phyloP scores from a whole-genome alignment of 2,888 invertebrate genomes.

The Caenorhabditis panamensis region DNA sequence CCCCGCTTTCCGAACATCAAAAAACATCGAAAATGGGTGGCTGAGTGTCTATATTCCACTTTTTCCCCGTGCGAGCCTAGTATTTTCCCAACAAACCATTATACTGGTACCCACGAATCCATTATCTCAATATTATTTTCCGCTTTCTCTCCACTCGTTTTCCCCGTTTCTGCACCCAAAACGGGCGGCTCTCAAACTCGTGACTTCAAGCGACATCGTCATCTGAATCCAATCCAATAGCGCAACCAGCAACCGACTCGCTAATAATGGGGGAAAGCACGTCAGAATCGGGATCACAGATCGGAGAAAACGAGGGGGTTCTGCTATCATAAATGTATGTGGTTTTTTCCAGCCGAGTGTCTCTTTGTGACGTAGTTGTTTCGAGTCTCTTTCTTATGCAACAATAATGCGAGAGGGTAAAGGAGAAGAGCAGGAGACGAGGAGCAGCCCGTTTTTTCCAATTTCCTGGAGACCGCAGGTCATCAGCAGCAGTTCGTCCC shows the following conservation, averaged over 20 bases:
- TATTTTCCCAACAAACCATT: slow-evolving; percentile 1
- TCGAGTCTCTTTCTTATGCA: slow-evolving; percentile 40
- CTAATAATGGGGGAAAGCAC: background rate
- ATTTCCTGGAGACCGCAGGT: slow-evolving; percentile 42
- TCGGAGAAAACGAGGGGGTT: background rate
- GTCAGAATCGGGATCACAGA: background rate
- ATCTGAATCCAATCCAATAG: slow-evolving; percentile 30
- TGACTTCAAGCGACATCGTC: slow-evolving; percentile 16
- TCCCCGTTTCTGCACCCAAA: background rate
- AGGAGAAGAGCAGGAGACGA: background rate
- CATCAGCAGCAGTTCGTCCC: slow-evolving; percentile 16
- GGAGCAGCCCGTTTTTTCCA: slow-evolving; percentile 11
- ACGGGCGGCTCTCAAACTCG: slow-evolving; percentile 1
- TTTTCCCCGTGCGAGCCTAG: background rate
- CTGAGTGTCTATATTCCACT: too few relatives aligned
- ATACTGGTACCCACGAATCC: slow-evolving; percentile 1
- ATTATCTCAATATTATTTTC: slow-evolving; percentile 14
- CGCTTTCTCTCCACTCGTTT: background rate
- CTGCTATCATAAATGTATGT: slow-evolving; percentile 15
- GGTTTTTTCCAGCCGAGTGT: background rate
- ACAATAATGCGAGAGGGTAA: slow-evolving; percentile 34
- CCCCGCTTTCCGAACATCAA: slow-evolving; percentile 32
- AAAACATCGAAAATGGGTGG: too few relatives aligned
- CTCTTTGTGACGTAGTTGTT: slow-evolving; percentile 23
- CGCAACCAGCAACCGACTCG: background rate